Percentiles rank a stretch among this genome's conserved stretches.
These are phyloP conservation scores for Aquatica leii DNA, from an alignment of 2,888 invertebrate genomes.

Conservation along the genomic window DNA sequence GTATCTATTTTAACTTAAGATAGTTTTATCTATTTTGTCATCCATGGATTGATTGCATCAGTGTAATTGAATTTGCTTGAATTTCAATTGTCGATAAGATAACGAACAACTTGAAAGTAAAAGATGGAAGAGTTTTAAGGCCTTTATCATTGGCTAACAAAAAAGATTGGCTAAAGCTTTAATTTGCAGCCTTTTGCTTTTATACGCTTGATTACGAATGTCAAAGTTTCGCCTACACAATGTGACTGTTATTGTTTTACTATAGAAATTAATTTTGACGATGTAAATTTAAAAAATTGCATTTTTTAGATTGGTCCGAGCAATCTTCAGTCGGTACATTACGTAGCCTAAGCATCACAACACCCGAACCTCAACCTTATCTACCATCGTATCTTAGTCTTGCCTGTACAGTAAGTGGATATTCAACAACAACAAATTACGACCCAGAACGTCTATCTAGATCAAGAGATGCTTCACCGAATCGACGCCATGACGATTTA, in stretches of 20 bases:
- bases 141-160: no score
- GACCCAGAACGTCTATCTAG: constrained; percentile 72
- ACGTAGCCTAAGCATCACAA: constrained; percentile 60
- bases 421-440: constrained; percentile 86
- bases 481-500: constrained; percentile 62
- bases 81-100: no score
- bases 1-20: no score
- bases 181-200: no score
- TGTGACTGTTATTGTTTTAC: not conserved
- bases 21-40: no score
- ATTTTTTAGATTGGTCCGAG: constrained; percentile 62
- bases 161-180: no score
- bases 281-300: constrained; percentile 24
- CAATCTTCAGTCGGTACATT: constrained; percentile 63
- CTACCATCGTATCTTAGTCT: constrained; percentile 89
- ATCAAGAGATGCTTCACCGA: constrained; percentile 76
- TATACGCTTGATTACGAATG: not conserved
- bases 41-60: no score
- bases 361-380: constrained; percentile 61
- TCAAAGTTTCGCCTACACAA: constrained; percentile 11
- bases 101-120: no score
- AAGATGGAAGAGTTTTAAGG: no score
- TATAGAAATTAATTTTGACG: not conserved
- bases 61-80: no score
- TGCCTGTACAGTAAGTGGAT: constrained; percentile 91